Percentiles rank a stretch among this genome's conserved stretches.
Conservation (phyloP, 2,797 vertebrate species). For the Botia almorhae region DNA sequence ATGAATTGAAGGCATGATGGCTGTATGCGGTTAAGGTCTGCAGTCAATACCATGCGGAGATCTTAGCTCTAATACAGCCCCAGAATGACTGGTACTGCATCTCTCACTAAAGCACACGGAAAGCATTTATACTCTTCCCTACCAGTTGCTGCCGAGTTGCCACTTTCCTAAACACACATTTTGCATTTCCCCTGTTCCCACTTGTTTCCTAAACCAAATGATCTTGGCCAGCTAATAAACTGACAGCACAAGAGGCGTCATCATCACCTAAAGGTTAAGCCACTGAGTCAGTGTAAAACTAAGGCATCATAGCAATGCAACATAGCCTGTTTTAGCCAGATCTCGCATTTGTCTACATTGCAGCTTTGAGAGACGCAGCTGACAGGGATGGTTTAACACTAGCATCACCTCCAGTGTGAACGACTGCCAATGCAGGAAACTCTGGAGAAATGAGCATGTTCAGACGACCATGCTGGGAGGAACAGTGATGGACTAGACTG, state of each 20-base stretch:
- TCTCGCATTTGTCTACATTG: slow-evolving; percentile 36
- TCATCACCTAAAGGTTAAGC: slow-evolving; percentile 32
- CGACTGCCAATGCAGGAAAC: slow-evolving; percentile 21
- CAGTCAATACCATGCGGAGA: slow-evolving; percentile 21
- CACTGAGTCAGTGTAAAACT: slow-evolving; percentile 32
- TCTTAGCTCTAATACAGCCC: neutral
- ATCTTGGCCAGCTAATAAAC: slow-evolving; percentile 6
- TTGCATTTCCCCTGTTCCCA: neutral
- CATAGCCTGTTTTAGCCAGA: slow-evolving; percentile 21
- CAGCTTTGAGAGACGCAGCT: slow-evolving; percentile 30
- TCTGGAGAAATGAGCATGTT: neutral
- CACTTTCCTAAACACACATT: slow-evolving; percentile 1
- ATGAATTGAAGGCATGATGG: slow-evolving; percentile 17
- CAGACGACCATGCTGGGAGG: slow-evolving; percentile 12
- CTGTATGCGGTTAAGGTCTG: slow-evolving; percentile 1
- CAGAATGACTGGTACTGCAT: neutral
- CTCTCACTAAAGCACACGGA: neutral
- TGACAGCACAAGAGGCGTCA: slow-evolving; percentile 1
- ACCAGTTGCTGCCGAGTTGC: neutral
- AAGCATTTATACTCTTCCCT: neutral
- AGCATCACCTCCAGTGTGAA: slow-evolving; percentile 24
- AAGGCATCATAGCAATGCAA: slow-evolving; percentile 28
- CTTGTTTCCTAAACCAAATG: neutral
- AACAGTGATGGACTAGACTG: slow-evolving; percentile 38
- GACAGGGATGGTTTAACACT: slow-evolving; percentile 37